Base-by-base conservation (phyloP, 2,797 vertebrate species). In the Fundulus diaphanus region DNA sequence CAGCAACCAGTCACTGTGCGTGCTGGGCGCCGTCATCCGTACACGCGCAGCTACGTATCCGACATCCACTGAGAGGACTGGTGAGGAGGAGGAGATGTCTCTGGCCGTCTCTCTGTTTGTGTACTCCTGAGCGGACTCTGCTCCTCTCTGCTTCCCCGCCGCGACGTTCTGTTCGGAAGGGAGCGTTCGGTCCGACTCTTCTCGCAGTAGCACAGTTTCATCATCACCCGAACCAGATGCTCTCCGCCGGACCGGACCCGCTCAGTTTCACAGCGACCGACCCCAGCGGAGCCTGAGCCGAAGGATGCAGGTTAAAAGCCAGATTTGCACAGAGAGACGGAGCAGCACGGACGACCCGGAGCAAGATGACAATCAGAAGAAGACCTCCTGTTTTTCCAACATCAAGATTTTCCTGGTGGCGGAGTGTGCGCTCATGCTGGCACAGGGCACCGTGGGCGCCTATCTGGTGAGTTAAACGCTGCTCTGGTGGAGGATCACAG, bases 381-480 rank as follows among this genome's bases (percentile, higher is more conserved):
- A 96, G 96, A 97, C 93, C 70, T 98, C 96, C 54, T 97, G 97
- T 89, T 98, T 99, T 90, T 96, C 96, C 87, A 99, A 96, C 94
- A 99, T 99, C 85, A 98, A 97, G 91, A 96, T 99, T 82, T 99
- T 98, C 92, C 94, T 98, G 88, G 96, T 98, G 91, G 96, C 97
- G 87, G 97, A 98, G 95, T 98, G 97, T 87, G 98, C 97, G 44
- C 94, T 99, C 88, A 98, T 99, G 98, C 83, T 99, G 95, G 98
- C 98, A 68, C 98, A 99, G 94, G 98, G 97, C 93, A 99, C 98
- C 2, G 98, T 99, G 84, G 98, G 98, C 86, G 98, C 98, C 42
- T 99, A 99, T 95, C 96, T 99, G 97, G 98, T 99, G 92, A 99
- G 97, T 96, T 67, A 42, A 16, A 7, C 31, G 48, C 5, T 8